phyloP scores from a whole-genome alignment of 2,797 vertebrate genomes.

The Sebastes diploproa region DNA sequence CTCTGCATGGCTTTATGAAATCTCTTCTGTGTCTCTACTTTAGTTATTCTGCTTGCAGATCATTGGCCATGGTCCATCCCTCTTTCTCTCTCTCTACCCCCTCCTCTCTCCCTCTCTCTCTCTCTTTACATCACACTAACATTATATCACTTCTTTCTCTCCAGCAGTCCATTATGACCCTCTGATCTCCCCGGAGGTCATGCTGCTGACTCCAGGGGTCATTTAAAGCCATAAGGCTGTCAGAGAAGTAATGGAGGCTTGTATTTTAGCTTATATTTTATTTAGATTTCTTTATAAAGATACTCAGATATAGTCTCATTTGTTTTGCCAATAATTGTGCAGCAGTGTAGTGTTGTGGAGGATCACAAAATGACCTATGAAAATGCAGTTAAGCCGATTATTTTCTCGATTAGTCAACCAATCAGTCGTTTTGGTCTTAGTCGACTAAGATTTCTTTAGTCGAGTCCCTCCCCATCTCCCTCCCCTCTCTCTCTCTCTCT shows the following conservation, averaged over 20 bases:
- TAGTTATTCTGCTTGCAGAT: slow-evolving; percentile 49
- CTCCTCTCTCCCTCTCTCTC: not conserved
- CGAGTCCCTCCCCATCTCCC: too few relatives aligned
- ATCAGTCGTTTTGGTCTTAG: too few relatives aligned
- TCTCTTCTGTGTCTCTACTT: slow-evolving; percentile 39
- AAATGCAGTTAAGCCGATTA: too few relatives aligned
- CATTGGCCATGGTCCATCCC: slow-evolving; percentile 59
- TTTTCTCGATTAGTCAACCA: too few relatives aligned
- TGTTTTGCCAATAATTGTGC: too few relatives aligned
- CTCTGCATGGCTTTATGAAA: slow-evolving; percentile 25
- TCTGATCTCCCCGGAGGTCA: slow-evolving; percentile 5
- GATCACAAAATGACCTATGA: too few relatives aligned
- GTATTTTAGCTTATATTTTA: too few relatives aligned
- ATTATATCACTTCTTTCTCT: slow-evolving; percentile 35
- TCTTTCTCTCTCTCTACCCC: not conserved
- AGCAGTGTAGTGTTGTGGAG: too few relatives aligned
- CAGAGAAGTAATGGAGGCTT: too few relatives aligned
- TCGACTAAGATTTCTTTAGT: too few relatives aligned
- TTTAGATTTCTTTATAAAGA: too few relatives aligned
- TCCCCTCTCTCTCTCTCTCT: not conserved
- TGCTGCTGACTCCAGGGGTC: slow-evolving; percentile 17
- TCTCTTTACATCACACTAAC: slow-evolving; percentile 23
- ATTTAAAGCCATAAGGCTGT: not conserved
- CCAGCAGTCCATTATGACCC: slow-evolving; percentile 23
- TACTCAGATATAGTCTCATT: too few relatives aligned